These are phyloP conservation scores for Gryllus longicercus DNA, from an alignment of 2,888 invertebrate genomes.

Conservation along the genomic window DNA sequence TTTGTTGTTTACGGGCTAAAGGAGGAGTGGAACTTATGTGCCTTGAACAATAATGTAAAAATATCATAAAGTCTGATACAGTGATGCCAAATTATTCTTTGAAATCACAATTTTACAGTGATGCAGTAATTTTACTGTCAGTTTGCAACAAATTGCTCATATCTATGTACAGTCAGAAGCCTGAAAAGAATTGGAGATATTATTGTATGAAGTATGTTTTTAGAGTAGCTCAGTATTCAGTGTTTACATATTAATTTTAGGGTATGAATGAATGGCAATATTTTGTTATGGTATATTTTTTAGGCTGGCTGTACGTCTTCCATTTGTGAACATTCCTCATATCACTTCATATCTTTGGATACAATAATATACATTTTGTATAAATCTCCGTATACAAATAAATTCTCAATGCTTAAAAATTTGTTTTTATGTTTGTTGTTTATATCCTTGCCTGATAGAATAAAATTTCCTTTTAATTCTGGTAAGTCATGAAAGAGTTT, in stretches of 20 bases:
- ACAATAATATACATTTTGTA: constrained; percentile 1
- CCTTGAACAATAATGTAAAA: background rate
- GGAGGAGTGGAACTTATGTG: constrained; percentile 11
- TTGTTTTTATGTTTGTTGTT: no score
- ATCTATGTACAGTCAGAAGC: background rate
- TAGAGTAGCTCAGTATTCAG: background rate
- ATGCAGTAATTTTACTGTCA: background rate
- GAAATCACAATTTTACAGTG: no score
- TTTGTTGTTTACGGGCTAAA: no score
- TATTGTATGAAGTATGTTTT: background rate
- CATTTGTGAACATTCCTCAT: constrained; percentile 2
- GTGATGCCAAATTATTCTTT: background rate
- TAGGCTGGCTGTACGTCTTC: background rate
- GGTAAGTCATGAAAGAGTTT: no score
- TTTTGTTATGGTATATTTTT: background rate
- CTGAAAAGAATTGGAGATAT: background rate
- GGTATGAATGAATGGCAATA: background rate
- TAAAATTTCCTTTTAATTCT: no score
- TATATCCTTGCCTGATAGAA: no score
- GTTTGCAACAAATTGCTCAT: constrained; percentile 10
- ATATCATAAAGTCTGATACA: background rate
- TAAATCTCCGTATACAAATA: background rate
- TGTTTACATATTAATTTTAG: background rate
- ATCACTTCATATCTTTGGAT: background rate
- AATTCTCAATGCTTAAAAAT: background rate